phyloP scores from a whole-genome alignment of 2,888 invertebrate species.

The Oligia latruncula region DNA sequence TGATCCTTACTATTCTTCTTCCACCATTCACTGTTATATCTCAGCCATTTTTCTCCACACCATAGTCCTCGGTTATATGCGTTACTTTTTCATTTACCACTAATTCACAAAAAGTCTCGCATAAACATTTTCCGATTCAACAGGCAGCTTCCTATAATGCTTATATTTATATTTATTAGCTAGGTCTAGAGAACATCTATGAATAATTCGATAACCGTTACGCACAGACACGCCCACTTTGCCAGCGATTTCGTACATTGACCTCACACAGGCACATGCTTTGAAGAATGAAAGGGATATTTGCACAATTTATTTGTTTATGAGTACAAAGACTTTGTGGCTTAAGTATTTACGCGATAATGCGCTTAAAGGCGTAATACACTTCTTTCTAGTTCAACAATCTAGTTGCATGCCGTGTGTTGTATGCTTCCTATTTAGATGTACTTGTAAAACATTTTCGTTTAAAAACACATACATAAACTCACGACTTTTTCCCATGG shows the following conservation, averaged over 20 bases:
- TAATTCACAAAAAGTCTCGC: not conserved
- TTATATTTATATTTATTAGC: constrained; percentile 37
- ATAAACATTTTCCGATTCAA: constrained; percentile 19
- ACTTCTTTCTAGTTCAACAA: not conserved
- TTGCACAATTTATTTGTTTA: constrained; percentile 44
- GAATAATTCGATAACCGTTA: constrained; percentile 67
- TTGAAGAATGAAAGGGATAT: constrained; percentile 47
- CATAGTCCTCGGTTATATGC: not conserved
- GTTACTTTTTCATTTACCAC: not conserved
- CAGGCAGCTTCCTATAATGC: constrained; percentile 1
- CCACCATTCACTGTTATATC: too few relatives aligned
- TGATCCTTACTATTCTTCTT: not conserved
- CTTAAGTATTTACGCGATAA: not conserved
- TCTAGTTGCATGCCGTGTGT: not conserved
- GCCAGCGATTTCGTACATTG: constrained; percentile 69
- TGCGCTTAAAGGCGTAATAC: not conserved
- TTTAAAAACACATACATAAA: not conserved
- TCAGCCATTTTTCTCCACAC: not conserved
- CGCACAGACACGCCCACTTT: constrained; percentile 64
- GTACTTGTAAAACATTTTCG: not conserved
- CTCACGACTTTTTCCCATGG: not conserved
- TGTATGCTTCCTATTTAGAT: not conserved
- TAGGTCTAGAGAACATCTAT: constrained; percentile 48
- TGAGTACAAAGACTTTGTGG: constrained; percentile 12
- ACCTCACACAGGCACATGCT: constrained; percentile 59